Base-by-base conservation (phyloP, 2,888 invertebrate species). In the Drosophila prostipennis region DNA sequence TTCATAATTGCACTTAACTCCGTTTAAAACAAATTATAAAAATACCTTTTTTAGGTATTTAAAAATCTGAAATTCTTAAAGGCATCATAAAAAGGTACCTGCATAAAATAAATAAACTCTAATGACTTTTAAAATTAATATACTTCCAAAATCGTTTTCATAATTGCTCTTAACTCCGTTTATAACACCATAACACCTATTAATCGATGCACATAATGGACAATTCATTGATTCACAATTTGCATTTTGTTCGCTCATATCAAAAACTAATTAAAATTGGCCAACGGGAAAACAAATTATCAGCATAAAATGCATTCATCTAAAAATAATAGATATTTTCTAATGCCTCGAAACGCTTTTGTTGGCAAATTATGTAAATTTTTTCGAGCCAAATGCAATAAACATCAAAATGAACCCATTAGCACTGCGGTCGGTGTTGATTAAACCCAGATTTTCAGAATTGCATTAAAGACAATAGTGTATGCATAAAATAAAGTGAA, bases 231-330 rank as follows among this genome's bases (percentile, higher is more conserved):
- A 59, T 29, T 59, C 5, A n/a, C 16, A n/a, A 19, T 19, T 19
- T 11, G 19, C 23, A 46, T 39, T 58, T 32, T 39, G 14, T 36
- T 10, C 29, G 37, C 36, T 61, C 51, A 32, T 32, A 46, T 34
- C 64, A 51, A 13, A 60, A 60, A 53, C 63, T 63, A 65, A 65
- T 65, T 65, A 65, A 65, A 65, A 63, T 55, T 36, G 23, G 34
- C 67, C 48, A 32, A 48, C 10, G 13, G 36, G 14, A 51, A 56
- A 51, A 56, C 56, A 45, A 46, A 46, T 65, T 46, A 65, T 65
- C 39, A n/a, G 43, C 45, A 11, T 13, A 34, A 39, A 39, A 63
- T 45, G 23, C 39, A 26, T 39, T 63, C 52, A 63, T 34, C 64
- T 52, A 63, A 63, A 63, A 65, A 63, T 53, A 63, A 63, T 46